A percentile compares a stretch with the other conserved stretches of the same genome.
Evolutionary conservation across 2,888 invertebrate species (phyloP).

Genomic region (Patella caerulea): DNA sequence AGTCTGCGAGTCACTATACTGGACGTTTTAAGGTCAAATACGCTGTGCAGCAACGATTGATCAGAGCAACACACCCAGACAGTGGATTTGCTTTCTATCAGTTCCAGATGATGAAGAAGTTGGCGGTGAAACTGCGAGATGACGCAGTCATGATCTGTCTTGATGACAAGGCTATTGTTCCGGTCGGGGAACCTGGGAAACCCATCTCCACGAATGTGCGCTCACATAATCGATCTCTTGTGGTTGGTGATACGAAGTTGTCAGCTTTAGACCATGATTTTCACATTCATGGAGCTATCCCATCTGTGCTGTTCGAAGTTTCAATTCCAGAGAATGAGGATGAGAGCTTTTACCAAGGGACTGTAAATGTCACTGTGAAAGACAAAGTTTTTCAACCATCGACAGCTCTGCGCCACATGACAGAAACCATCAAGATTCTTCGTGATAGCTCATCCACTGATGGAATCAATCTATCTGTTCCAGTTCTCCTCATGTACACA

Average conservation of each 20-base stretch:
- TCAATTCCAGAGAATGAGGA: background rate
- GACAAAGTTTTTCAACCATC: conserved; percentile 24
- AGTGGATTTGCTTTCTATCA: background rate
- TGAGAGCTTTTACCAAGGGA: background rate
- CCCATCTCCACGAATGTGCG: background rate
- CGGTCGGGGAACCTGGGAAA: background rate
- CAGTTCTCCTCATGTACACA: conserved; percentile 16
- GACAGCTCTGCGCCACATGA: conserved; percentile 12
- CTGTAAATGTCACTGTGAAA: conserved; percentile 19
- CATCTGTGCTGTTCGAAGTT: background rate
- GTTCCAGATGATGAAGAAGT: background rate
- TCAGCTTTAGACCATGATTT: conserved; percentile 15
- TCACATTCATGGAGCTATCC: background rate
- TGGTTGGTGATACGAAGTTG: background rate
- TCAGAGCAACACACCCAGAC: background rate
- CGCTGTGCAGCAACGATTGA: background rate
- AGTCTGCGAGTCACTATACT: background rate
- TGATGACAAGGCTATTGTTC: background rate
- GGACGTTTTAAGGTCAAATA: background rate
- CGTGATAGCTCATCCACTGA: background rate
- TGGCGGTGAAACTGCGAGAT: background rate
- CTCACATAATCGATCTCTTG: background rate
- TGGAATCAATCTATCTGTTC: conserved; percentile 5
- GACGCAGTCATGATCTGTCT: conserved; percentile 1
- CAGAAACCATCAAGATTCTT: conserved; percentile 7